These are phyloP conservation scores for Heliangelus exortis DNA, from an alignment of 2,797 vertebrate genomes.

Conservation along the genomic window DNA sequence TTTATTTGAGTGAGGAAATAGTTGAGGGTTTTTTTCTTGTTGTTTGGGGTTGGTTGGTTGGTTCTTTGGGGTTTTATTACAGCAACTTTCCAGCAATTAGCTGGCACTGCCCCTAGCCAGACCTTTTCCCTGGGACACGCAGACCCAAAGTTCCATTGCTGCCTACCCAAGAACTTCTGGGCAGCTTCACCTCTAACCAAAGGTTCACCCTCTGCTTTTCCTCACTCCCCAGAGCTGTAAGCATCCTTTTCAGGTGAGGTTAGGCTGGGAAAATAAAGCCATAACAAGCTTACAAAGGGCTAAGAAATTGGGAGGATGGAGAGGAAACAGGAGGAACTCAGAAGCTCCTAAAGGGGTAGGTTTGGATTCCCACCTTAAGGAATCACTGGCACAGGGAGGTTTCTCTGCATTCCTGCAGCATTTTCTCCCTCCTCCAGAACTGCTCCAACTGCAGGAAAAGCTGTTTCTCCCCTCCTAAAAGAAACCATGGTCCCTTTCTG, in stretches of 20 bases:
- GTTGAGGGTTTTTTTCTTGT: neutral
- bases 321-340: fast-evolving
- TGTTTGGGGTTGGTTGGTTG: neutral
- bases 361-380: neutral
- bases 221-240: neutral
- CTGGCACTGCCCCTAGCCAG: neutral
- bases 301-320: neutral
- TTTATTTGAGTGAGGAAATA: neutral
- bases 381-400: neutral
- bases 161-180: neutral
- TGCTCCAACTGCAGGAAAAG: neutral
- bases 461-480: neutral
- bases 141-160: neutral
- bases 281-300: neutral
- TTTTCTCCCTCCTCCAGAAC: neutral
- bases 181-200: neutral
- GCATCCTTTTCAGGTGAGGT: neutral
- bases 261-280: neutral
- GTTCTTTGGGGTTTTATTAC: neutral
- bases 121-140: neutral
- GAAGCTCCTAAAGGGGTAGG: neutral
- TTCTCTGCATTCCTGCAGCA: neutral
- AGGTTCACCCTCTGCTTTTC: neutral
- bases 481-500: neutral
- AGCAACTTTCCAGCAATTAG: neutral